Evolutionary conservation across 1,140 invertebrate genomes (phyloP).

Genomic region (Tetragonula clypearis): DNA sequence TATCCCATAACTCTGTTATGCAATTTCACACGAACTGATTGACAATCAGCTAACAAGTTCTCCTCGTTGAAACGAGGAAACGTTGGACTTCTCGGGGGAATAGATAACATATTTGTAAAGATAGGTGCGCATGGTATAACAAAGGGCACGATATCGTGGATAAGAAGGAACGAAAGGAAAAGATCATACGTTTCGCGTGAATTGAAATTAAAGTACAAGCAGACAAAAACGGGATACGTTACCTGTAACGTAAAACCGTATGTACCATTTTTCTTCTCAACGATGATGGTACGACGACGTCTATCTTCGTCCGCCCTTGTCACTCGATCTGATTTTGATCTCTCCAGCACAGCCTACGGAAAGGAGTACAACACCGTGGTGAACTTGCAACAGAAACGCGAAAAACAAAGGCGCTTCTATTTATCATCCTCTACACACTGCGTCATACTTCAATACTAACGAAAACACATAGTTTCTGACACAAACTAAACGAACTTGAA

Average conservation of each 20-base stretch:
- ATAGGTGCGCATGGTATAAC: neutral
- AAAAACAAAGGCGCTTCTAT: neutral
- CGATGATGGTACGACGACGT: slow-evolving; percentile 92
- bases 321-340: slow-evolving; percentile 90
- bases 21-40: neutral
- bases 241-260: slow-evolving; percentile 96
- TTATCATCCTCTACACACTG: neutral
- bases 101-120: neutral
- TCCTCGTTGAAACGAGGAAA: too few relatives aligned
- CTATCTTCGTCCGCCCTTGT: slow-evolving; percentile 92
- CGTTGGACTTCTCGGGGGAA: neutral
- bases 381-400: neutral
- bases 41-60: neutral
- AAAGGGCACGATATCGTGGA: neutral
- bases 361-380: neutral
- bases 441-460: neutral
- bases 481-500: neutral
- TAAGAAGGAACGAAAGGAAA: neutral
- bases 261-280: slow-evolving; percentile 94
- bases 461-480: neutral
- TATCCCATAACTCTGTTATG: slow-evolving; percentile 94
- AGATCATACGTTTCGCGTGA: neutral
- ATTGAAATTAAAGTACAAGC: neutral
- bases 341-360: slow-evolving; percentile 86
- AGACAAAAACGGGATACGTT: slow-evolving; percentile 31